Evolutionary conservation across 2,797 vertebrate genomes (phyloP).

Genomic region (Myotis vivesi): DNA sequence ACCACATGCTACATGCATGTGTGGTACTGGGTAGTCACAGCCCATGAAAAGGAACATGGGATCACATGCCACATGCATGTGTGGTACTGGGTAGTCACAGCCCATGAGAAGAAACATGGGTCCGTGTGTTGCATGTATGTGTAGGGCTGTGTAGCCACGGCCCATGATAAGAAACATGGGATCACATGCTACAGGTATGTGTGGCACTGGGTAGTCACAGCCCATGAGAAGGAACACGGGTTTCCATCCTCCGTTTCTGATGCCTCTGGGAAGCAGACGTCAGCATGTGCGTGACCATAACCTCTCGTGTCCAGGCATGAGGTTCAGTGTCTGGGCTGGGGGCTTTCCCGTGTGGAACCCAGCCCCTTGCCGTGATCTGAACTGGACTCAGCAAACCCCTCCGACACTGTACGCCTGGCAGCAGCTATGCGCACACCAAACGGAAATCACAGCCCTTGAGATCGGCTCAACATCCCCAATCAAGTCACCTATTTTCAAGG

Average conservation of each 20-base stretch:
- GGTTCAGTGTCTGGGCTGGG: rapidly evolving
- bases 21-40: background rate
- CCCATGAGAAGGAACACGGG: too few species aligned
- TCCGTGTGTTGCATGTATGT: rapidly evolving
- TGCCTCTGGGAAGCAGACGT: background rate
- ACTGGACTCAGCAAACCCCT: background rate
- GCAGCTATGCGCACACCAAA: rapidly evolving
- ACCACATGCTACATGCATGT: rapidly evolving
- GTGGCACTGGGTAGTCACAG: background rate
- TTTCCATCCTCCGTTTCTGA: background rate
- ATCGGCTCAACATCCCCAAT: background rate
- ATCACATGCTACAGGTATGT: rapidly evolving
- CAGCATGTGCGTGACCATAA: rapidly evolving
- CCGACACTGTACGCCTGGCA: rapidly evolving
- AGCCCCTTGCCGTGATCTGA: rapidly evolving
- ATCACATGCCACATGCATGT: rapidly evolving
- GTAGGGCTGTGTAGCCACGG: background rate
- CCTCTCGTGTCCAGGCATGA: rapidly evolving
- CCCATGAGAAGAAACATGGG: too few species aligned
- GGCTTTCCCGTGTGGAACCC: rapidly evolving
- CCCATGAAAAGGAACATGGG: rapidly evolving
- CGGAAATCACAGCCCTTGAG: background rate
- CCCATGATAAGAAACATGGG: rapidly evolving
- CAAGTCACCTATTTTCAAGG: background rate
- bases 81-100: background rate